These are phyloP conservation scores for Pheosia gnoma DNA, from an alignment of 2,888 invertebrate species.

Conservation along the genomic window DNA sequence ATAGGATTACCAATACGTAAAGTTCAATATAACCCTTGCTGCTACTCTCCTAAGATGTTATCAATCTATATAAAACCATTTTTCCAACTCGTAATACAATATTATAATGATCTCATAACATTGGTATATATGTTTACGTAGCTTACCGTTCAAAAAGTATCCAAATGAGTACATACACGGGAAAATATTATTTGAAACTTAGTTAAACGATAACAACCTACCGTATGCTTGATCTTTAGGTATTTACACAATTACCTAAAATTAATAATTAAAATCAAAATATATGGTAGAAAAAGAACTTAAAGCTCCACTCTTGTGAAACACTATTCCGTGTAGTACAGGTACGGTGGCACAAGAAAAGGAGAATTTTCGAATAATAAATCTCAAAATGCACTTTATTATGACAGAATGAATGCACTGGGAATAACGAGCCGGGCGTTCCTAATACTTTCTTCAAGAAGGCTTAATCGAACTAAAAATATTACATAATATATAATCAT, in stretches of 20 bases:
- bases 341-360: slow-evolving; percentile 65
- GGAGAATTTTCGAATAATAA: slow-evolving; percentile 56
- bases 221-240: slow-evolving; percentile 66
- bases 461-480: slow-evolving; percentile 47
- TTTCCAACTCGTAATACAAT: slow-evolving; percentile 38
- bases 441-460: slow-evolving; percentile 45
- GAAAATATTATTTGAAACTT: slow-evolving; percentile 52
- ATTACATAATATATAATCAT: slow-evolving; percentile 23
- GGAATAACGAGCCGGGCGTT: slow-evolving; percentile 39
- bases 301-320: slow-evolving; percentile 70
- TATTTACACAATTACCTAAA: slow-evolving; percentile 72
- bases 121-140: slow-evolving; percentile 41
- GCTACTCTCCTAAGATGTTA: slow-evolving; percentile 41
- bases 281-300: slow-evolving; percentile 44
- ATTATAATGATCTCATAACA: slow-evolving; percentile 49
- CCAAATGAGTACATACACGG: slow-evolving; percentile 50
- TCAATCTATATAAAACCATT: slow-evolving; percentile 25
- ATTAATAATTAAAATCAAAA: slow-evolving; percentile 42
- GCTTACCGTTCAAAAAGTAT: slow-evolving; percentile 48
- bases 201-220: slow-evolving; percentile 53
- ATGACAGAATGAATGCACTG: slow-evolving; percentile 65
- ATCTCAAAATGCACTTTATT: slow-evolving; percentile 56
- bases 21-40: slow-evolving; percentile 38
- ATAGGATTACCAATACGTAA: slow-evolving; percentile 29
- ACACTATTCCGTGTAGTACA: slow-evolving; percentile 57